phyloP scores from a whole-genome alignment of 2,888 invertebrate species.

The Caenorhabditis becei region DNA sequence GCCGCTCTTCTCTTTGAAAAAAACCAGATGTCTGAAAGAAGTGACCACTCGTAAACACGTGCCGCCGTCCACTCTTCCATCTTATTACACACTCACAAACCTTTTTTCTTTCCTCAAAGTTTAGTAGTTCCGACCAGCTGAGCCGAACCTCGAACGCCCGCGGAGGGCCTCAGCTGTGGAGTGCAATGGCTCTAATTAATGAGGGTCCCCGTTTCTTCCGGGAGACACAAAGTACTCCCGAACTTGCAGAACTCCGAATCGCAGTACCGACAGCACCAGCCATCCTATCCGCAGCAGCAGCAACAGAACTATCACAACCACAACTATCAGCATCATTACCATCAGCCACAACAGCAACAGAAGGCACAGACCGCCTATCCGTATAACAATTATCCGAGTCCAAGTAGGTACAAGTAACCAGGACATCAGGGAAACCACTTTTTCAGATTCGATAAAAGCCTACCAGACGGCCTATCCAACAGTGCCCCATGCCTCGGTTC shows the following conservation, averaged over 20 bases:
- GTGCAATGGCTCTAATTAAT: not conserved
- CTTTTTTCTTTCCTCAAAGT: not conserved
- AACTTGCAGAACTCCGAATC: constrained; percentile 44
- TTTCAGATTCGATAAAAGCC: constrained; percentile 65
- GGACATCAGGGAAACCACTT: not conserved
- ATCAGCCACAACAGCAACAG: constrained; percentile 50
- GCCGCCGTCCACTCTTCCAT: not conserved
- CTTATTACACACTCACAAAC: not conserved
- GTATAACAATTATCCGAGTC: constrained; percentile 45
- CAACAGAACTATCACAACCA: constrained; percentile 35
- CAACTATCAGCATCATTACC: constrained; percentile 44
- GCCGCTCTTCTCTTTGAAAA: not conserved
- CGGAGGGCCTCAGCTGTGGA: not conserved
- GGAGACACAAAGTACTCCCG: not conserved
- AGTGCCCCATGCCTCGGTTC: constrained; percentile 51
- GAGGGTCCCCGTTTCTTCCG: not conserved
- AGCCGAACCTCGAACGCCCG: not conserved
- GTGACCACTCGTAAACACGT: not conserved
- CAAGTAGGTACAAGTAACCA: constrained; percentile 15
- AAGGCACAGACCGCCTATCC: constrained; percentile 35
- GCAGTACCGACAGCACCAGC: constrained; percentile 53
- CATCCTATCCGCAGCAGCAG: constrained; percentile 42
- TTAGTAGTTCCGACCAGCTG: not conserved
- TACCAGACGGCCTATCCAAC: constrained; percentile 66
- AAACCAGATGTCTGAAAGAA: not conserved